These are phyloP conservation scores for Corythornis cristatus DNA, from an alignment of 2,113 vertebrate species.

Conservation along the genomic window DNA sequence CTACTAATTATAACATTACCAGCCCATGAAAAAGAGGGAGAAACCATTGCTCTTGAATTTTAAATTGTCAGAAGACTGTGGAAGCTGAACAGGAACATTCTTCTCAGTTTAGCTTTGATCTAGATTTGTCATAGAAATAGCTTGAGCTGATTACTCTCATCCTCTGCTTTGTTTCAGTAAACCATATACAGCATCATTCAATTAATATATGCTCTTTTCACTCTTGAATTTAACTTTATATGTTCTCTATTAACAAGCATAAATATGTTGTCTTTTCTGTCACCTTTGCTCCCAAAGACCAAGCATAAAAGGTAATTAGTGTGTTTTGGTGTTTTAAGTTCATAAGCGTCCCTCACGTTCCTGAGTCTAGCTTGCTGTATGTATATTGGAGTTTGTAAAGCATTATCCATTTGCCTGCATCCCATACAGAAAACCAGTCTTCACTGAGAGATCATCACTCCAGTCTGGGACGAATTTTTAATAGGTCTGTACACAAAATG, in stretches of 20 bases:
- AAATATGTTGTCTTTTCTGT: not conserved
- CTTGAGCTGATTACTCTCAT: not conserved
- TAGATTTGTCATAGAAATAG: not conserved
- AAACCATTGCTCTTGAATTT: not conserved
- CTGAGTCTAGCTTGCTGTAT: not conserved
- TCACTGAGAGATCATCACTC: not conserved
- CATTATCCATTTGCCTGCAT: not conserved
- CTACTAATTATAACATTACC: not conserved
- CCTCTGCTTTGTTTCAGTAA: not conserved
- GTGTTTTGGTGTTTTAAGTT: not conserved
- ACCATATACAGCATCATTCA: not conserved
- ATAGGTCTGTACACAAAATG: not conserved
- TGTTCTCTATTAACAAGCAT: not conserved
- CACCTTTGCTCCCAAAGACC: not conserved
- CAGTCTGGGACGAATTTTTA: not conserved
- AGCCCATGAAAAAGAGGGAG: not conserved
- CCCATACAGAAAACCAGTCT: not conserved
- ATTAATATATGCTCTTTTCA: not conserved
- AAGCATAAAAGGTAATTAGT: not conserved
- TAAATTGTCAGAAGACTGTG: not conserved
- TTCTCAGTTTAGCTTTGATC: not conserved
- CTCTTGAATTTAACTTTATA: not conserved
- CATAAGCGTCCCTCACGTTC: not conserved
- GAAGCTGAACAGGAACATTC: not conserved
- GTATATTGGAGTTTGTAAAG: not conserved